Conservation (phyloP, 2,888 invertebrate genomes). For the Eilema depressum region DNA sequence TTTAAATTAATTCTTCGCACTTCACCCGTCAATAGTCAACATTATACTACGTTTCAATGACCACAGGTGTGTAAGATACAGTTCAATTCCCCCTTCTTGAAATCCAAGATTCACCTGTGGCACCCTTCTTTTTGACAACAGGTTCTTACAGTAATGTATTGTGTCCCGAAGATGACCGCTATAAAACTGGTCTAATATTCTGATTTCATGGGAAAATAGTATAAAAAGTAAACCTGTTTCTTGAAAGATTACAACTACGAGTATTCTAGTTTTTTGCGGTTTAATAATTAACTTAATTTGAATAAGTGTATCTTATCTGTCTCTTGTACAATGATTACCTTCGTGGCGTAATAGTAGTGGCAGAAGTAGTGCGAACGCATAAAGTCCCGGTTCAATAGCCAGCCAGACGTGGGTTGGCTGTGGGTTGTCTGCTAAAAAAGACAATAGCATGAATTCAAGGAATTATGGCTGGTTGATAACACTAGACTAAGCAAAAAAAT, state of each 20-base stretch:
- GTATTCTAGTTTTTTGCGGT: not conserved
- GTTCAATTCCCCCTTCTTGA: slow-evolving; percentile 15
- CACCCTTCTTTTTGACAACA: slow-evolving; percentile 45
- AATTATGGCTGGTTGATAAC: too few relatives aligned
- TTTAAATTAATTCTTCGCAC: not conserved
- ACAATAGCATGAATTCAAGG: too few relatives aligned
- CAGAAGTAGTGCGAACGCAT: not conserved
- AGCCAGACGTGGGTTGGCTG: too few relatives aligned
- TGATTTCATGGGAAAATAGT: slow-evolving; percentile 49
- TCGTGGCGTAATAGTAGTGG: too few relatives aligned
- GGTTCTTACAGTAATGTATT: slow-evolving; percentile 45
- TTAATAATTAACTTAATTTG: not conserved
- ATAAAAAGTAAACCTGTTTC: slow-evolving; percentile 37
- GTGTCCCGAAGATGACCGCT: slow-evolving; percentile 34
- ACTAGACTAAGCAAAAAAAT: too few relatives aligned
- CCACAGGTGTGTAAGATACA: not conserved
- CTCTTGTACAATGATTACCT: too few relatives aligned
- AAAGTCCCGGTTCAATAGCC: too few relatives aligned
- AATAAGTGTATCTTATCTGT: not conserved
- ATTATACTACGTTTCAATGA: slow-evolving; percentile 9
- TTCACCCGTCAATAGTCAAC: not conserved
- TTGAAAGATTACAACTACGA: not conserved
- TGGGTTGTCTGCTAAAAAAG: too few relatives aligned
- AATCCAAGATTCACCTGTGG: slow-evolving; percentile 48
- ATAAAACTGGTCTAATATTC: slow-evolving; percentile 43